Evolutionary conservation across 2,888 invertebrate genomes (phyloP), one percentile per base, ranked within the genome.

Genomic region (Scotopteryx bipunctaria): DNA sequence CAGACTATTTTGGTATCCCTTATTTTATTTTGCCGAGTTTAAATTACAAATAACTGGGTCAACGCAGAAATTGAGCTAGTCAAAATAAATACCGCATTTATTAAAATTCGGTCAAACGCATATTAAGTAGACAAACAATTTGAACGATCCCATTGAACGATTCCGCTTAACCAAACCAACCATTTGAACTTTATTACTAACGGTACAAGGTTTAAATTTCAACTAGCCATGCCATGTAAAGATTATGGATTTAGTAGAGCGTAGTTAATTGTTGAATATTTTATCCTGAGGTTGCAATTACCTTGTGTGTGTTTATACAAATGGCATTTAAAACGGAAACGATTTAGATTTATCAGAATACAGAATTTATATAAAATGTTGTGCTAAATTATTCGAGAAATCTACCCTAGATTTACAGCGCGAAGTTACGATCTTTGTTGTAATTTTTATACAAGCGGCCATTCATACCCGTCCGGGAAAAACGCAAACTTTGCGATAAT

Each of bases 211-310:
- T 32, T 40, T n/a, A 25, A 23, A 31, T 11, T 38, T 13, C 11
- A 23, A 23, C 3, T 32, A 21, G n/a, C n/a, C n/a, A n/a, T n/a
- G n/a, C n/a, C n/a, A n/a, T n/a, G 13, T 6, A 33, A 13, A 25
- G 3, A 21, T n/a, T 41, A 33, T 23, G 11, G 6, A 31, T 29
- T 54, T 35, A 48, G 19, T 48, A 54, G 53, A 54, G 53, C 53
- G 40, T 44, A 31, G 31, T 14, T 21, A 48, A 48, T 54, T 25
- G 33, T 31, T 33, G 31, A 38, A 42, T 53, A 29, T 31, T 16
- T n/a, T 32, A 33, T 42, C 33, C 31, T 48, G 43, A 48, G 53
- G 48, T 44, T 41, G 27, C 11, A 36, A 42, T 49, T 49, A 38
- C 32, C 35, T 27, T 38, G n/a, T 25, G 9, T 42, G 16, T 35